phyloP scores from a whole-genome alignment of 1,140 invertebrate species.

The Chymomyza costata region DNA sequence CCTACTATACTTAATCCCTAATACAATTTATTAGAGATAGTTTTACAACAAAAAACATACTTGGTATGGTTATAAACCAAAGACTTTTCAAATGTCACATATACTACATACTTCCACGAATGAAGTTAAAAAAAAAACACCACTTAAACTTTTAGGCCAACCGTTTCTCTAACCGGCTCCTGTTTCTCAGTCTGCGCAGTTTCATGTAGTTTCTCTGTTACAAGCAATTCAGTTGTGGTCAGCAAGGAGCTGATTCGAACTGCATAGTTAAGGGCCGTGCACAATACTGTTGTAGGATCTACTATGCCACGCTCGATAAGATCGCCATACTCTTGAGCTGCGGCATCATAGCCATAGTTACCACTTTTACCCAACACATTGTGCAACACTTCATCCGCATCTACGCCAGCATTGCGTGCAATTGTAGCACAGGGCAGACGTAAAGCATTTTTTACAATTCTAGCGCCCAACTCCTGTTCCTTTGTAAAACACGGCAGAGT shows the following conservation, averaged over 20 bases:
- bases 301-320: slow-evolving; percentile 94
- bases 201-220: no score
- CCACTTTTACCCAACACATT: slow-evolving; percentile 82
- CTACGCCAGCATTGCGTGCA: slow-evolving; percentile 92
- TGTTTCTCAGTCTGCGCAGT: no score
- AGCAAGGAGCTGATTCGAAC: slow-evolving; percentile 86
- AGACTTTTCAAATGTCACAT: no score
- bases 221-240: slow-evolving; percentile 87
- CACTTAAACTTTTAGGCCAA: no score
- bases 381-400: slow-evolving; percentile 89
- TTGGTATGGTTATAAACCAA: no score
- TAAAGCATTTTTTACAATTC: slow-evolving; percentile 82
- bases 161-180: no score
- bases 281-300: slow-evolving; percentile 94
- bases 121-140: no score
- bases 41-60: no score
- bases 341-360: slow-evolving; percentile 91
- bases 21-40: no score
- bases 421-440: slow-evolving; percentile 88
- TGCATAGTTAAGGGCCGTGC: slow-evolving; percentile 92
- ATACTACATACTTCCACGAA: no score
- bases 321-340: slow-evolving; percentile 90
- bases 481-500: slow-evolving; percentile 3
- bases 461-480: slow-evolving; percentile 77
- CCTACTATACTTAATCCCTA: no score